phyloP scores from a whole-genome alignment of 2,888 invertebrate species.

The Drosophila paracracens region DNA sequence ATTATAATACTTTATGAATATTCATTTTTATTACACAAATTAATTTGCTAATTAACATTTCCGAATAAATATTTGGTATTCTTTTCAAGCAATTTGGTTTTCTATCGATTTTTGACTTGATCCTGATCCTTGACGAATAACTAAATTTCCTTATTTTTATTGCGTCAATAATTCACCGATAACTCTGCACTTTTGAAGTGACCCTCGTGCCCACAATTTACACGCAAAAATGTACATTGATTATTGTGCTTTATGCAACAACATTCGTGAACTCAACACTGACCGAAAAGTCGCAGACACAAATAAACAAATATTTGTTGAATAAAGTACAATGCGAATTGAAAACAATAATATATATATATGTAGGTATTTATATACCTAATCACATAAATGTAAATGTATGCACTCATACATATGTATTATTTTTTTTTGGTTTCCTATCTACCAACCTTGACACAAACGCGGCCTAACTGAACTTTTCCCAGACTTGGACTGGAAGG shows the following conservation, averaged over 20 bases:
- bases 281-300: conserved; percentile 17
- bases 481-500: conserved; percentile 24
- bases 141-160: not conserved
- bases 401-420: not conserved
- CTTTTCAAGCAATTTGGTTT: not conserved
- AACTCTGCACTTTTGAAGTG: conserved; percentile 1
- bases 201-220: conserved; percentile 23
- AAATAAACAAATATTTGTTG: conserved; percentile 31
- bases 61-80: not conserved
- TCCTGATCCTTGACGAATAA: not conserved
- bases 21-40: not conserved
- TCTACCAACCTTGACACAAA: conserved; percentile 48
- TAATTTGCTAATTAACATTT: not conserved
- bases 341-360: not conserved
- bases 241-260: conserved; percentile 47
- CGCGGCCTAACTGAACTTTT: conserved; percentile 10
- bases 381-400: not conserved
- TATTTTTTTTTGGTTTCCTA: not conserved
- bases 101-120: not conserved
- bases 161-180: not conserved
- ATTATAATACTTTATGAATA: not conserved
- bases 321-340: conserved; percentile 29
- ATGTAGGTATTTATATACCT: not conserved
- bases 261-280: conserved; percentile 18
- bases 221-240: conserved; percentile 44